Evolutionary conservation across 37 sponge, comb jelly and placozoan species (phyloP).

Genomic region (Crambe crambe): DNA sequence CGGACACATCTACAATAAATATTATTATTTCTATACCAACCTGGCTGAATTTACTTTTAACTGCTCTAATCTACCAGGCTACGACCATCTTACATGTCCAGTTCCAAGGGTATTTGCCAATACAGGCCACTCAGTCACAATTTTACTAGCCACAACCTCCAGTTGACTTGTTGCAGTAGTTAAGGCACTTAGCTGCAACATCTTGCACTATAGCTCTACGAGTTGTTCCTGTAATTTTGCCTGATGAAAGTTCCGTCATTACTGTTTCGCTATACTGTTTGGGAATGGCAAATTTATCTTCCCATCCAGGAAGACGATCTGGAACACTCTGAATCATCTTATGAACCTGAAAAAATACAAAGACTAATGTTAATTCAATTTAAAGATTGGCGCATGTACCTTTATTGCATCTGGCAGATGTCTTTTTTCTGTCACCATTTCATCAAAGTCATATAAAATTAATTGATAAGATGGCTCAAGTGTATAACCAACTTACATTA

Average conservation of each 20-base stretch:
- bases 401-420: not conserved
- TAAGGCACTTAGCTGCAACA: conserved; percentile 8
- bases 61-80: not conserved
- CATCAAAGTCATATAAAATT: too few species aligned
- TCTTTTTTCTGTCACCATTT: too few species aligned
- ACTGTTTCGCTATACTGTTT: conserved; percentile 9
- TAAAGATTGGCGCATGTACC: not conserved
- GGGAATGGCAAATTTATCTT: conserved; percentile 2
- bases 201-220: conserved; percentile 1
- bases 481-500: not conserved
- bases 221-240: not conserved
- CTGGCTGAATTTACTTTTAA: not conserved
- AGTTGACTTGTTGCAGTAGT: conserved; percentile 4
- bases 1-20: not conserved
- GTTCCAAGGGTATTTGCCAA: conserved; percentile 7
- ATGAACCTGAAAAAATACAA: too few species aligned
- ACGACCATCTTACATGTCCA: conserved; percentile 18
- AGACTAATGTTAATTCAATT: too few species aligned
- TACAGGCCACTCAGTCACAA: not conserved
- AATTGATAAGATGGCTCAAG: too few species aligned
- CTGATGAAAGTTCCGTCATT: conserved; percentile 1
- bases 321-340: conserved; percentile 16
- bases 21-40: too few species aligned
- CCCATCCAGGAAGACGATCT: conserved; percentile 10
- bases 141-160: conserved; percentile 6